Evolutionary conservation across 2,113 vertebrate genomes (phyloP).

Genomic region (Platanista minor): DNA sequence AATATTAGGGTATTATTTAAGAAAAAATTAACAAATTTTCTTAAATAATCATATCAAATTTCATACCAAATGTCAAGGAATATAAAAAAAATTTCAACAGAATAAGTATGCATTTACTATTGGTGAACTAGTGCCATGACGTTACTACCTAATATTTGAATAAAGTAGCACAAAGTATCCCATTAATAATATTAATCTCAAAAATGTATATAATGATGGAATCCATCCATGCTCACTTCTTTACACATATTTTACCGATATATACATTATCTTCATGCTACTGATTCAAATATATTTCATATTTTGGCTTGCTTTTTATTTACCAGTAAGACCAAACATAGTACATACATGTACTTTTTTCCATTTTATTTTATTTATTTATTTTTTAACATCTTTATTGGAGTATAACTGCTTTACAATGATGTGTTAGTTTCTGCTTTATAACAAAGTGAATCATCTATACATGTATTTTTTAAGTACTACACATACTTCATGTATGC

Average conservation of each 20-base stretch:
- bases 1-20: neutral
- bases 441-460: neutral
- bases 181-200: neutral
- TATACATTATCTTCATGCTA: neutral
- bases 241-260: neutral
- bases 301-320: neutral
- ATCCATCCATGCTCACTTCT: neutral
- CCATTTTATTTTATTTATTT: too few species aligned
- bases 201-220: neutral
- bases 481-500: fast-evolving
- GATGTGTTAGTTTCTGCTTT: too few species aligned
- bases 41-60: neutral
- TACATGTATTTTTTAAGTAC: neutral
- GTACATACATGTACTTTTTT: neutral
- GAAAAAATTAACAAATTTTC: neutral
- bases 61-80: neutral
- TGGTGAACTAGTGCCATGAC: neutral
- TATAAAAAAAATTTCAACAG: neutral
- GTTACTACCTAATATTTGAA: neutral
- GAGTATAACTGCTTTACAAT: too few species aligned
- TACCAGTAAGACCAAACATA: neutral
- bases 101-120: neutral
- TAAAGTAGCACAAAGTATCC: neutral
- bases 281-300: neutral
- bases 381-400: too few species aligned